Base-by-base conservation (phyloP, 2,113 vertebrate species). In the Puma concolor region DNA sequence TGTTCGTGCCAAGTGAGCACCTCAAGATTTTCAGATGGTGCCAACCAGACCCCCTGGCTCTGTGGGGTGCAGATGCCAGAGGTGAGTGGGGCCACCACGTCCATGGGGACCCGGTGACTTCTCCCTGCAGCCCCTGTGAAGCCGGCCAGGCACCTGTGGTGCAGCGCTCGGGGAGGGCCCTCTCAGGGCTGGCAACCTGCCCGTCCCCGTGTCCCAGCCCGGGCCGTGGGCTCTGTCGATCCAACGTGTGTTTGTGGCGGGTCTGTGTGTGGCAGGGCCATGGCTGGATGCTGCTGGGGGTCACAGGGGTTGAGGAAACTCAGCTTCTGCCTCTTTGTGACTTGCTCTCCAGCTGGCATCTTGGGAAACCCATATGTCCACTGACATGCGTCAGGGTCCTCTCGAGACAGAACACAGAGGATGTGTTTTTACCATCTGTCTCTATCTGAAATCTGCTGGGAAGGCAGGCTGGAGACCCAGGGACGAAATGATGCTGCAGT, bases 401-500 rank as follows among this genome's bases (percentile, higher is more conserved):
- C 72, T 21, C 12, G 31, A 72, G 57, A 77, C 48, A 50, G 72
- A 31, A 31, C 23, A 38, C 19, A 66, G 33, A 48, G 14, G 44
- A 2, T 25, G 41, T 27, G 2, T 12, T 8, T 57, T 31, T 48
- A 33, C 5, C 60, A 29, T 36, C 33, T 16, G 4, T 3, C 13
- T 27, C 50, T 69, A 6, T 71, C 66, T 52, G 21, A 15, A 44
- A 44, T 87, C 21, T 57, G 29, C 72, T n/a, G 38, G 50, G 38
- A 15, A 48, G 84, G 60, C 33, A 36, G 63, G 16, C 64, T 60
- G 64, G 74, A 64, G 41, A 36, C 12, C 0, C 77, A 4, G 4
- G 9, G 54, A 64, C 4, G 27, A 15, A 17, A 0, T 50, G 36
- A 52, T 1, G 0, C 5, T n/a, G 19, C 23, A 14, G 6, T 15